Base-by-base conservation (phyloP, 2,113 vertebrate species). In the Mandrillus leucophaeus region DNA sequence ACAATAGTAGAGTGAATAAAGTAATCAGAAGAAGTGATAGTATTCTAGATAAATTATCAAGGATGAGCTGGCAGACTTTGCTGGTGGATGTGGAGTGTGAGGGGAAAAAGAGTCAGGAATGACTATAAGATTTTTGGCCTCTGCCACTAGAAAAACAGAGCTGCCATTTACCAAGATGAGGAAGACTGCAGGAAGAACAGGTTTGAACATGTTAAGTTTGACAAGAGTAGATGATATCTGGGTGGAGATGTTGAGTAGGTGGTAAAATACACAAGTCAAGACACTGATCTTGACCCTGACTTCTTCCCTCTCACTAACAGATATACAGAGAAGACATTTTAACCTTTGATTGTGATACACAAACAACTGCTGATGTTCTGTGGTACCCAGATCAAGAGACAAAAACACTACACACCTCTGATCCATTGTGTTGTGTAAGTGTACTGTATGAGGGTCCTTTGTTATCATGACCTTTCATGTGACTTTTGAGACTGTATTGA, bases 401-500 rank as follows among this genome's bases (percentile, higher is more conserved):
- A 72, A 95, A 16, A 88, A 88, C 35, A 70, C 55, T 61, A 98
- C 99, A 96, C 76, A 99, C 99, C 99, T 99, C 99, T 97, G 99
- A 99, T 50, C 99, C 98, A 0, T 98, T 99, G 98, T 99, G 99
- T 95, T 97, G 98, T 97, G 99, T 99, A 98, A 99, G 98, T 95
- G 99, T 98, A 55, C 95, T 99, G 97, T 99, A 99, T 5, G 98
- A 87, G 78, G 99, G 98, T 96, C 99, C 99, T 98, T 99, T 99
- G 96, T 97, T 98, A 97, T 99, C 99, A 0, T 99, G 99, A 97
- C 99, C 99, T 91, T 99, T 99, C 98, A 99, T 99, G 98, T 99
- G 99, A 98, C 99, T 99, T 99, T 99, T 99, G 96, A 99, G 99
- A 97, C 99, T 99, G 97, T 99, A 99, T 32, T 99, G 99, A 89